phyloP scores from a whole-genome alignment of 2,797 vertebrate species.

The Hydrocynus forskahlii region DNA sequence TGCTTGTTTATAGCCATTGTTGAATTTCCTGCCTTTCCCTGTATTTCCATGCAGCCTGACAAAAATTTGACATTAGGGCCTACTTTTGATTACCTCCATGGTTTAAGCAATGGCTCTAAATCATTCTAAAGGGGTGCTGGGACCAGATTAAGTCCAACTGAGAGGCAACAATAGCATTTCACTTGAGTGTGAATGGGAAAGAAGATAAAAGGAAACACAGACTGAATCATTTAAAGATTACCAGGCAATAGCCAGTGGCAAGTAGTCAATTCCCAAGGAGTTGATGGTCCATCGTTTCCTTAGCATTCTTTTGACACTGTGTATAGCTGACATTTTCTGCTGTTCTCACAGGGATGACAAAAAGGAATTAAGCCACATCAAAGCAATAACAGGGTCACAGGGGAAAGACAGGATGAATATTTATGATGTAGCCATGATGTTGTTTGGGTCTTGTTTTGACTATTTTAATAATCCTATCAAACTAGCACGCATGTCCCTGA shows the following conservation, averaged over 20 bases:
- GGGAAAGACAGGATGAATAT: slow-evolving; percentile 40
- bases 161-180: background rate
- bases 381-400: slow-evolving; percentile 21
- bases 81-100: background rate
- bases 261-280: background rate
- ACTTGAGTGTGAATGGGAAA: background rate
- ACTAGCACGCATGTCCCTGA: slow-evolving; percentile 21
- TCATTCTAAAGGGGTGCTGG: background rate
- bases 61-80: background rate
- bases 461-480: slow-evolving; percentile 49
- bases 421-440: slow-evolving; percentile 21
- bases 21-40: background rate
- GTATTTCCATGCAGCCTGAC: background rate
- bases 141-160: slow-evolving; percentile 8
- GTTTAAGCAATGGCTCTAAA: background rate
- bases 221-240: slow-evolving; percentile 2
- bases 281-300: background rate
- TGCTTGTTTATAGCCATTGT: no score
- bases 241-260: background rate
- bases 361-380: slow-evolving; percentile 32
- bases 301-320: background rate
- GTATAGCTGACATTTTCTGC: slow-evolving; percentile 6
- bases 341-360: background rate
- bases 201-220: background rate
- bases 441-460: slow-evolving; percentile 21